Conservation (phyloP, 2,797 vertebrate genomes). For the Oryzias dopingdopingensis region DNA sequence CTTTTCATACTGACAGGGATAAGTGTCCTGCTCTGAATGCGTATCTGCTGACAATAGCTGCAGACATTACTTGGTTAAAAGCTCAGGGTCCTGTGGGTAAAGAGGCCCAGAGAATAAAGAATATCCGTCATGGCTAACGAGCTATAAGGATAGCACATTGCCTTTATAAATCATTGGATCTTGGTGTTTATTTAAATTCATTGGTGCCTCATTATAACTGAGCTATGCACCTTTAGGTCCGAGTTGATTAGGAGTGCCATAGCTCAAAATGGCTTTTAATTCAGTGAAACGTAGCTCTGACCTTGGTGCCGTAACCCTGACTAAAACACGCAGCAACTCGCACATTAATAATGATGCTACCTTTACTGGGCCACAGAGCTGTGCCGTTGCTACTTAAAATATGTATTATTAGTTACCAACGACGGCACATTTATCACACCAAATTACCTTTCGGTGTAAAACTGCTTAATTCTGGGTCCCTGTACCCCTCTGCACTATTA, state of each 20-base stretch:
- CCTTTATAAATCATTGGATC: slow-evolving; percentile 98
- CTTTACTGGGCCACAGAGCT: slow-evolving; percentile 84
- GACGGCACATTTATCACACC: slow-evolving; percentile 96
- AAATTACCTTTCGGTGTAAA: slow-evolving; percentile 99
- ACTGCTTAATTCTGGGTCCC: slow-evolving; percentile 97
- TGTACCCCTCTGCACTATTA: slow-evolving; percentile 97
- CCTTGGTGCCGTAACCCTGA: slow-evolving; percentile 98
- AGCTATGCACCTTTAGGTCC: slow-evolving; percentile 99
- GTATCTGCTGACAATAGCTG: slow-evolving; percentile 81
- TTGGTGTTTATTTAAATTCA: slow-evolving; percentile 99
- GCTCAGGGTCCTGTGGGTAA: slow-evolving; percentile 86
- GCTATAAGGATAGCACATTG: slow-evolving; percentile 95
- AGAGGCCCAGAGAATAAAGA: slow-evolving; percentile 89
- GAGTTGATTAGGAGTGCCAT: slow-evolving; percentile 98
- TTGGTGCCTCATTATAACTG: slow-evolving; percentile 99
- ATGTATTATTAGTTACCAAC: slow-evolving; percentile 98
- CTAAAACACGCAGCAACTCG: slow-evolving; percentile 94
- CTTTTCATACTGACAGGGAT: slow-evolving; percentile 86
- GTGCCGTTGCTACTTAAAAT: slow-evolving; percentile 88
- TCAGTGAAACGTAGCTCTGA: slow-evolving; percentile 96
- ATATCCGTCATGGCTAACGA: slow-evolving; percentile 98
- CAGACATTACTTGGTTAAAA: slow-evolving; percentile 88
- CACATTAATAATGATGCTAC: slow-evolving; percentile 99
- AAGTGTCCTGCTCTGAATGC: slow-evolving; percentile 81
- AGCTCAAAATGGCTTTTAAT: slow-evolving; percentile 99